Conservation (phyloP, 2,113 vertebrate species). For the Nestor notabilis region DNA sequence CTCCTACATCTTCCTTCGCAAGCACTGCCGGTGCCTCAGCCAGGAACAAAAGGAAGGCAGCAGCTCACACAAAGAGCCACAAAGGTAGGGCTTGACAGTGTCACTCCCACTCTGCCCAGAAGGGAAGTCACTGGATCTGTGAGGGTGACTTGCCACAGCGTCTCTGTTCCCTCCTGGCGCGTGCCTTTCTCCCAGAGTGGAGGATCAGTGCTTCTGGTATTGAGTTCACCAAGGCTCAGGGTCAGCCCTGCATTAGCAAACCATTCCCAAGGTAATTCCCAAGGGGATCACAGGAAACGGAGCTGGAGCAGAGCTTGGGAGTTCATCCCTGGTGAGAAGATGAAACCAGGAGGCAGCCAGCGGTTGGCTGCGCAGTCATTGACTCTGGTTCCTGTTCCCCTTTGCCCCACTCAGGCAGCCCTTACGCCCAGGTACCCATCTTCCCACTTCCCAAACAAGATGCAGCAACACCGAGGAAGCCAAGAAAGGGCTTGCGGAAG, state of each 20-base stretch:
- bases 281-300: not conserved
- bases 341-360: not conserved
- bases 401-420: slow-evolving; percentile 19
- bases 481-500: slow-evolving; percentile 35
- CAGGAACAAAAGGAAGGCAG: slow-evolving; percentile 22
- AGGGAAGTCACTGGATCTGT: not conserved
- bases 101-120: not conserved
- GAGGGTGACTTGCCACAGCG: not conserved
- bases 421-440: slow-evolving; percentile 58
- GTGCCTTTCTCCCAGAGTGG: not conserved
- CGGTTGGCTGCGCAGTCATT: not conserved
- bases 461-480: not conserved
- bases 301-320: not conserved
- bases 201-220: too few species aligned
- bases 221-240: not conserved
- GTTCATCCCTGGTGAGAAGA: not conserved
- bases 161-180: not conserved
- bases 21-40: not conserved
- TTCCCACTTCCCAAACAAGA: slow-evolving; percentile 50
- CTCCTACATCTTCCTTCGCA: not conserved
- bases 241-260: not conserved
- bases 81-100: slow-evolving; percentile 22
- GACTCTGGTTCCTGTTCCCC: not conserved
- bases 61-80: not conserved
- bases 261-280: not conserved